A percentile compares a stretch with the other conserved stretches of the same genome.
phyloP scores from a whole-genome alignment of 1,140 invertebrate genomes.

The Trichonephila clavata region DNA sequence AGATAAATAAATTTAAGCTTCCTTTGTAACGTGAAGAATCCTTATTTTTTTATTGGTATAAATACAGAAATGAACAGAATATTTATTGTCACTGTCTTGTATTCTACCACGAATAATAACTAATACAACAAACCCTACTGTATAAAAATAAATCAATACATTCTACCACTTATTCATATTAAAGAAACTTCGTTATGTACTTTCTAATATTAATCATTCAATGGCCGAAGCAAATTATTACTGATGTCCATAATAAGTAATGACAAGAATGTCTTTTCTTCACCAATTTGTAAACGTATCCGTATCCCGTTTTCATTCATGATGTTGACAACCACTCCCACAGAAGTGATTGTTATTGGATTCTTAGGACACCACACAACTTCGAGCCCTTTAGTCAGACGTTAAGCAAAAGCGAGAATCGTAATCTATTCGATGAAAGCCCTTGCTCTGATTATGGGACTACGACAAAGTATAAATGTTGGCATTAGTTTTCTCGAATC shows the following conservation, averaged over 20 bases:
- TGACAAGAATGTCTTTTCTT: not conserved
- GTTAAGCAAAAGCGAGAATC: not conserved
- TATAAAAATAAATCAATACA: not conserved
- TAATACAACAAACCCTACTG: too few species aligned
- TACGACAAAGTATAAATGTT: slow-evolving; percentile 1
- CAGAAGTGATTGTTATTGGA: slow-evolving; percentile 17
- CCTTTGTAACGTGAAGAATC: too few species aligned
- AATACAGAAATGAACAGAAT: too few species aligned
- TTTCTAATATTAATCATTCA: slow-evolving; percentile 31
- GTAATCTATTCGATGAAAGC: slow-evolving; percentile 17
- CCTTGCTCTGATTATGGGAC: slow-evolving; percentile 6
- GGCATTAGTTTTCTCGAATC: slow-evolving; percentile 51
- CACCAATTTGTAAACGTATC: not conserved
- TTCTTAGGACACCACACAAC: not conserved
- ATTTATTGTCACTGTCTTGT: too few species aligned
- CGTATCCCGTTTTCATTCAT: slow-evolving; percentile 1
- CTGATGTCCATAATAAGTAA: slow-evolving; percentile 3
- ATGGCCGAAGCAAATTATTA: not conserved
- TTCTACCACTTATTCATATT: not conserved
- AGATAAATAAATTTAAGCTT: too few species aligned
- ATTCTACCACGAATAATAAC: not conserved
- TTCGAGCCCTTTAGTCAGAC: not conserved
- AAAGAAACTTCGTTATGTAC: not conserved
- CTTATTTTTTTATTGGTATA: too few species aligned
- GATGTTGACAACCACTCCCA: slow-evolving; percentile 23